Percentiles rank a stretch among this genome's conserved stretches.
These are phyloP conservation scores for Rhingia campestris DNA, from an alignment of 2,888 invertebrate species.

Conservation along the genomic window DNA sequence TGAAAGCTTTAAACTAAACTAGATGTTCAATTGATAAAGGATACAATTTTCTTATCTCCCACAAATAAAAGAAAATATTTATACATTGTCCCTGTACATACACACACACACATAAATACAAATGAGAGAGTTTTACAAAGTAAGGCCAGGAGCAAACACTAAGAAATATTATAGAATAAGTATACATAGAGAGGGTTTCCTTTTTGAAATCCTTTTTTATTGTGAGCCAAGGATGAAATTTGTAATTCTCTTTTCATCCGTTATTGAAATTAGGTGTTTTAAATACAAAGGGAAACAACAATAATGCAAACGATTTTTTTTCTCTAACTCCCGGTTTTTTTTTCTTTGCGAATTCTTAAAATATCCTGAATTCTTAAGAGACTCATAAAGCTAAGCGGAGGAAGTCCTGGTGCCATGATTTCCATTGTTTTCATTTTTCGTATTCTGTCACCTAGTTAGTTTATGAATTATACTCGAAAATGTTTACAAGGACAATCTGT, in stretches of 20 bases:
- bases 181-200: conserved; percentile 50
- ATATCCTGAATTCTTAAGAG: not conserved
- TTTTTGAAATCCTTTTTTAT: conserved; percentile 65
- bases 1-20: conserved; percentile 67
- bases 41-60: conserved; percentile 60
- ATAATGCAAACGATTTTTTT: conserved; percentile 23
- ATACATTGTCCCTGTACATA: conserved; percentile 34
- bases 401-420: not conserved
- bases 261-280: conserved; percentile 46
- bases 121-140: conserved; percentile 31
- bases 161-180: conserved; percentile 62
- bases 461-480: not conserved
- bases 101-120: conserved; percentile 27
- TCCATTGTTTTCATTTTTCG: not conserved
- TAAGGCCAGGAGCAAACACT: conserved; percentile 11
- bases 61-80: conserved; percentile 22
- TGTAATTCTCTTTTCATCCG: conserved; percentile 51
- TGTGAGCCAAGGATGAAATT: conserved; percentile 45
- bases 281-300: conserved; percentile 54
- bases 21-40: conserved; percentile 53
- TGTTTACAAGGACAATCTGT: conserved; percentile 30
- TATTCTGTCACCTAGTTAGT: not conserved
- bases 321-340: not conserved
- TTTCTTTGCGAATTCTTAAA: not conserved
- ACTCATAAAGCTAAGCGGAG: conserved; percentile 7